Base-by-base conservation (phyloP, 2,797 vertebrate species). In the Notoglanidium macrostoma region DNA sequence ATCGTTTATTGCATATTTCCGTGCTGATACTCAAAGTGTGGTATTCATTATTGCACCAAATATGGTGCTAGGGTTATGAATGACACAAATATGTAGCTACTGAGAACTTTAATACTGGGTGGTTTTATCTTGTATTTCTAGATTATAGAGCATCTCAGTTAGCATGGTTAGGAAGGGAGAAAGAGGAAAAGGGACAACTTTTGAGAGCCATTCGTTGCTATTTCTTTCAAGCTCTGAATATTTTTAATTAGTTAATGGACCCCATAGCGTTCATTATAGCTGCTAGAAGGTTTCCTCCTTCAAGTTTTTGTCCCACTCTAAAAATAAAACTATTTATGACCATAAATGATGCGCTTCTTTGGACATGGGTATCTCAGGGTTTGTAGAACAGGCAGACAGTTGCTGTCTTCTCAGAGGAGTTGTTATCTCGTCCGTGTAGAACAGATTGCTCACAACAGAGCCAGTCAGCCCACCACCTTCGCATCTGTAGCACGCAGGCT, bases 221-320 rank as follows among this genome's bases (percentile, higher is more conserved):
- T 92, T 92, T 93, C 86, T 88, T 93, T 92, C 92, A 90, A 93
- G 91, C 91, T 90, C 91, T 93, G 95, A 95, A 95, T 95, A 95
- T 93, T 94, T 91, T 93, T 96, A 96, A 96, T 96, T 96, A 96
- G 94, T 94, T 96, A 96, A 96, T 96, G 95, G 95, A 95, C 91
- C 88, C 91, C 94, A 94, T 95, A 95, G 93, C 95, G 94, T 96
- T 95, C 95, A 95, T 95, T 95, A 95, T 94, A 93, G 93, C 93
- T 92, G 93, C 90, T 87, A 91, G 93, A 94, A 94, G 94, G 94
- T 93, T 92, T 94, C 49, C 70, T 67, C 84, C 21, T 83, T 86
- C 85, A 65, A 3, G 3, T 40, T 40, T 40, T 40, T 40, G 40
- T 40, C 40, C 40, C 40, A 40, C 40, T 40, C 40, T 40, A 40